These are phyloP conservation scores for Morelia viridis DNA, from an alignment of 2,797 vertebrate genomes.

Conservation along the genomic window DNA sequence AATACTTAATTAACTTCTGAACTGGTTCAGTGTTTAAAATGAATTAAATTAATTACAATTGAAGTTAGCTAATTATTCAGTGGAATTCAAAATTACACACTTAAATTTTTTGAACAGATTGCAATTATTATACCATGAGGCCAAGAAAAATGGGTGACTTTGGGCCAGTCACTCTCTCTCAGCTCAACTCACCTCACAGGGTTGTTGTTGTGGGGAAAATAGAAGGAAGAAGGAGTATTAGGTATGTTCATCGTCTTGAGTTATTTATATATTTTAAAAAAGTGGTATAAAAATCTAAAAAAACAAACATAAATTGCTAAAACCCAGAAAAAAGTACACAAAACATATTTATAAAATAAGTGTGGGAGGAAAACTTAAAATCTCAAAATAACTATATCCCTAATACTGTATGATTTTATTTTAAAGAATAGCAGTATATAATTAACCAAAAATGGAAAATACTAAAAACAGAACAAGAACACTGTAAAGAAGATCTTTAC, in stretches of 20 bases:
- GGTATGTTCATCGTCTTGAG: no score
- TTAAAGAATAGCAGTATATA: not conserved
- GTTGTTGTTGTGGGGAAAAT: no score
- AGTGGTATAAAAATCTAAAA: not conserved
- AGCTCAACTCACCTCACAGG: no score
- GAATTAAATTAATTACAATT: conserved; percentile 59
- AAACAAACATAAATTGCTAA: not conserved
- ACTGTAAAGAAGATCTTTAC: not conserved
- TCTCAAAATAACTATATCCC: not conserved
- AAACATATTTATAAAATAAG: not conserved
- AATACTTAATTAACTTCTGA: conserved; percentile 56
- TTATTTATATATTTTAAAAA: not conserved
- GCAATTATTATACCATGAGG: conserved; percentile 25
- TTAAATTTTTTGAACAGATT: conserved; percentile 50
- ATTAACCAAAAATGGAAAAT: not conserved
- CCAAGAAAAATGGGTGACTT: not conserved
- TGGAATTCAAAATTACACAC: conserved; percentile 52
- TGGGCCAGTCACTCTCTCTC: no score
- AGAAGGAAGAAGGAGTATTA: no score
- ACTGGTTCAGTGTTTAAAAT: conserved; percentile 58
- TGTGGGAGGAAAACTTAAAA: not conserved
- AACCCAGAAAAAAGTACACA: not conserved
- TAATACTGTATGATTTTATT: not conserved
- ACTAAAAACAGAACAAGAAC: not conserved
- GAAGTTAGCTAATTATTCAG: conserved; percentile 58